Percentiles rank a stretch among this genome's conserved stretches.
phyloP scores from a whole-genome alignment of 2,797 vertebrate genomes.

The Schizopygopsis malacanthus region DNA sequence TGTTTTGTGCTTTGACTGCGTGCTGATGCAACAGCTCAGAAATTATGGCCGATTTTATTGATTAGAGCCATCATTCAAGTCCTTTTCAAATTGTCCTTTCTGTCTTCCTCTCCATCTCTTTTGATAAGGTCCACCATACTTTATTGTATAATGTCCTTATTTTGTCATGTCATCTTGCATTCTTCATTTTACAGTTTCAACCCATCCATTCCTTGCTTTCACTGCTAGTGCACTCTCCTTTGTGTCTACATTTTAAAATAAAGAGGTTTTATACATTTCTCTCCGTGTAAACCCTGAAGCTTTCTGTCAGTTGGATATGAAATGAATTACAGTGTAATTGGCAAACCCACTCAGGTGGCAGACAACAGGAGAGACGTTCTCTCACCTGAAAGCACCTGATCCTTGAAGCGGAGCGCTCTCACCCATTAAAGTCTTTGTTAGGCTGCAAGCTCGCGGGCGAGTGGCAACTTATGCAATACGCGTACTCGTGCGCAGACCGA shows the following conservation, averaged over 20 bases:
- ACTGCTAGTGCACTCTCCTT: background rate
- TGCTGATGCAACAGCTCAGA: background rate
- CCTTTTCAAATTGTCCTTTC: background rate
- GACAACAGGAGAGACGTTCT: conserved; percentile 15
- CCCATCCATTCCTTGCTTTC: background rate
- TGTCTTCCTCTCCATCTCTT: background rate
- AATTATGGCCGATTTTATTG: background rate
- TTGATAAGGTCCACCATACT: background rate
- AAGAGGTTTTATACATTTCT: conserved; percentile 32
- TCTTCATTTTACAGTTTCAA: background rate
- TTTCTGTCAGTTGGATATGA: conserved; percentile 17
- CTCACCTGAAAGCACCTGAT: conserved; percentile 29
- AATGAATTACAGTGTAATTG: conserved; percentile 21
- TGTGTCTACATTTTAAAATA: conserved; percentile 25
- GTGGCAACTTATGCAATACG: conserved; percentile 40
- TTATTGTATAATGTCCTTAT: background rate
- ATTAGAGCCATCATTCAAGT: conserved; percentile 10
- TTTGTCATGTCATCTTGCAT: background rate
- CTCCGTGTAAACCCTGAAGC: conserved; percentile 1
- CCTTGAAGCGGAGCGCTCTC: conserved; percentile 46
- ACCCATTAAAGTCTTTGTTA: conserved; percentile 54
- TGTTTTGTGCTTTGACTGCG: background rate
- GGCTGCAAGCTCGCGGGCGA: conserved; percentile 33
- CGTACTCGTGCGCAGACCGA: background rate
- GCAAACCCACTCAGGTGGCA: conserved; percentile 4